Percentiles rank a stretch among this genome's conserved stretches.
These are phyloP conservation scores for Sternotherus odoratus DNA, from an alignment of 2,797 vertebrate species.

Conservation along the genomic window DNA sequence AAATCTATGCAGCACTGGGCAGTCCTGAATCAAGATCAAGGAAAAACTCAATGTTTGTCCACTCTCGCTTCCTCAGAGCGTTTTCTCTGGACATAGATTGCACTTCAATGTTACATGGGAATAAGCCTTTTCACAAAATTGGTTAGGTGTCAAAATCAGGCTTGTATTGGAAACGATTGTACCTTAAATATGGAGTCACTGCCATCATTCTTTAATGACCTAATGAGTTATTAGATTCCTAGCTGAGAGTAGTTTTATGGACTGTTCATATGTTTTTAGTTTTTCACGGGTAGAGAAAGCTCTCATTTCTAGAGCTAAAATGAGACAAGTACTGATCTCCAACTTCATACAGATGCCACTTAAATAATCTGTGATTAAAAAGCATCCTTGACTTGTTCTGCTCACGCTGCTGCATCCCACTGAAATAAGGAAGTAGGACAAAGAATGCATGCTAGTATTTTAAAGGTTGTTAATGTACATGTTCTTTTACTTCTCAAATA, in stretches of 20 bases:
- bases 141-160: not conserved
- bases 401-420: not conserved
- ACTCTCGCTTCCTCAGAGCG: not conserved
- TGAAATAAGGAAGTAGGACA: not conserved
- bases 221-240: not conserved
- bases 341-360: not conserved
- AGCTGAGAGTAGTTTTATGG: not conserved
- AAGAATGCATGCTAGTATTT: not conserved
- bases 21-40: not conserved
- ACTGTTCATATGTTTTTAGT: not conserved
- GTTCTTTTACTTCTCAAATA: not conserved
- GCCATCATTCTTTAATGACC: not conserved
- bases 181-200: not conserved
- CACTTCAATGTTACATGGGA: not conserved
- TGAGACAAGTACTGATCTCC: not conserved
- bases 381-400: not conserved
- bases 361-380: not conserved
- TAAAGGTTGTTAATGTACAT: not conserved
- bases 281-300: not conserved
- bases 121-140: not conserved
- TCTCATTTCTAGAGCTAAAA: not conserved
- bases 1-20: not conserved
- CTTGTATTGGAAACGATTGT: not conserved
- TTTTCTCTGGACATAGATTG: not conserved
- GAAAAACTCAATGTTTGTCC: not conserved